Evolutionary conservation across 1,140 invertebrate genomes (phyloP).

Genomic region (Drosophila nasuta): DNA sequence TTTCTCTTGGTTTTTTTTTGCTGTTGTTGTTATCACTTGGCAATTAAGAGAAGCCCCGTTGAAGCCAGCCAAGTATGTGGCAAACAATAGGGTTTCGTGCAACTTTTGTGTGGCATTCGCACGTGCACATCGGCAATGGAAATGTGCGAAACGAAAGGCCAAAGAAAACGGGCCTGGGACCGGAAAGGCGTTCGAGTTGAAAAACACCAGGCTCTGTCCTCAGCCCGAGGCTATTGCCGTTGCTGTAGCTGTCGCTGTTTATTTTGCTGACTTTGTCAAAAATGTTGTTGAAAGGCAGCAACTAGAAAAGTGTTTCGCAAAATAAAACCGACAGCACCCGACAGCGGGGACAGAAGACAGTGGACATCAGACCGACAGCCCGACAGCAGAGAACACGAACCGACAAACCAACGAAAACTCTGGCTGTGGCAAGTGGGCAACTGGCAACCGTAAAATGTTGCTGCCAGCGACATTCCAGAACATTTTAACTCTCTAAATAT

Average conservation of each 20-base stretch:
- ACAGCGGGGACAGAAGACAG: constrained; percentile 17
- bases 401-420: no score
- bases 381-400: no score
- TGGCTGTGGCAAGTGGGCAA: not conserved
- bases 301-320: constrained; percentile 59
- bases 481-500: constrained; percentile 38
- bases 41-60: constrained; percentile 42
- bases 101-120: constrained; percentile 41
- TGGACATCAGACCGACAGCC: not conserved
- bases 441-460: constrained; percentile 32
- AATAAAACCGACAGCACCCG: constrained; percentile 55
- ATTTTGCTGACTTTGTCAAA: constrained; percentile 66
- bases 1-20: not conserved
- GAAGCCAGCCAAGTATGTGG: constrained; percentile 50
- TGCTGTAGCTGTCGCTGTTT: constrained; percentile 29
- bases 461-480: constrained; percentile 41
- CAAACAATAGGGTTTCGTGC: constrained; percentile 31
- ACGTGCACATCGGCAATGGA: not conserved
- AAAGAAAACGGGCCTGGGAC: not conserved
- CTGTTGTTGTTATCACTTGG: constrained; percentile 6
- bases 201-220: constrained; percentile 19
- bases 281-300: constrained; percentile 60
- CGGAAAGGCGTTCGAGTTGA: constrained; percentile 57
- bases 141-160: constrained; percentile 17
- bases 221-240: constrained; percentile 5